These are phyloP conservation scores for Volucella inflata DNA, from an alignment of 2,888 invertebrate genomes.

Conservation along the genomic window DNA sequence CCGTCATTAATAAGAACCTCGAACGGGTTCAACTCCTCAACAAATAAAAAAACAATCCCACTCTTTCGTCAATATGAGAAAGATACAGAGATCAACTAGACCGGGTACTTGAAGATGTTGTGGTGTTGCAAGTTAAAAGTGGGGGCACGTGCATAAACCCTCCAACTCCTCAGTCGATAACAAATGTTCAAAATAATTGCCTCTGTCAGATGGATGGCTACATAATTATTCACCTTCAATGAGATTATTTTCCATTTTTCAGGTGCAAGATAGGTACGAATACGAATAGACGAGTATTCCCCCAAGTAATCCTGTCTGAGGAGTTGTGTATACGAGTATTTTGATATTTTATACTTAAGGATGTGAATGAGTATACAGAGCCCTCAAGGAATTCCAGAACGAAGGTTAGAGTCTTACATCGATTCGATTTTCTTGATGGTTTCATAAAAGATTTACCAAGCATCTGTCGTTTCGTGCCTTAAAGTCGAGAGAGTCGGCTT, in stretches of 20 bases:
- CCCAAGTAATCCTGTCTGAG: conserved; percentile 44
- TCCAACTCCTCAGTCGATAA: conserved; percentile 34
- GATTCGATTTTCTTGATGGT: conserved; percentile 74
- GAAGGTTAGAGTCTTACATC: conserved; percentile 19
- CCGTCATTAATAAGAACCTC: conserved; percentile 67
- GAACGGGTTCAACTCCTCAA: conserved; percentile 9
- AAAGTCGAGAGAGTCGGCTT: conserved; percentile 13
- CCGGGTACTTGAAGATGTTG: neutral
- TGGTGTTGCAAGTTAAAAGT: neutral
- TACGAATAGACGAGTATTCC: conserved; percentile 23
- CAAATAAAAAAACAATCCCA: conserved; percentile 51
- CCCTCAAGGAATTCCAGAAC: neutral
- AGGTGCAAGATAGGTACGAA: conserved; percentile 54
- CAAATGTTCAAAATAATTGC: conserved; percentile 73
- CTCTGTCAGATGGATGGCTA: conserved; percentile 66
- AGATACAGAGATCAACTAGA: neutral
- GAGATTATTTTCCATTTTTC: conserved; percentile 74
- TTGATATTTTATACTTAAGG: conserved; percentile 26
- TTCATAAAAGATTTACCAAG: conserved; percentile 72
- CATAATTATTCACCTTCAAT: conserved; percentile 74
- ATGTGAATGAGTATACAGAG: neutral
- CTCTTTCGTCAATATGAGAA: neutral
- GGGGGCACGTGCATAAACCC: neutral
- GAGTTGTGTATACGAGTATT: neutral
- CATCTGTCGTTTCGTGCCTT: conserved; percentile 4